These are phyloP conservation scores for Tringa solitaria DNA, from an alignment of 2,113 vertebrate genomes.

Conservation along the genomic window DNA sequence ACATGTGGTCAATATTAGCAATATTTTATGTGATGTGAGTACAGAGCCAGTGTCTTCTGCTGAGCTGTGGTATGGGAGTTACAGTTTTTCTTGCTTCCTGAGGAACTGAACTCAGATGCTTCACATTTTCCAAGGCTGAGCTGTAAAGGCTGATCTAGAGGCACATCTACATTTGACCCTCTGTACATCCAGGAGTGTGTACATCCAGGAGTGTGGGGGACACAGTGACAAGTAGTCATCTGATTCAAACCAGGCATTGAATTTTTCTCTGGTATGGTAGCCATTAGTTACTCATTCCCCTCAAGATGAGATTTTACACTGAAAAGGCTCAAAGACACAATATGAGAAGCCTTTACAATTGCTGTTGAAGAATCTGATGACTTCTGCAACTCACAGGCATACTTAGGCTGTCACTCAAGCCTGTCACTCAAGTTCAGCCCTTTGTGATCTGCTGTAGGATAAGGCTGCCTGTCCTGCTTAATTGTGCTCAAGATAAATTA, in stretches of 20 bases:
- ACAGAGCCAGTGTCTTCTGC: background rate
- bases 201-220: background rate
- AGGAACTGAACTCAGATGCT: background rate
- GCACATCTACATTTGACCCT: background rate
- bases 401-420: background rate
- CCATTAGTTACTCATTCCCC: background rate
- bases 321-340: background rate
- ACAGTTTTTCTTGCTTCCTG: background rate
- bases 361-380: background rate
- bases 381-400: background rate
- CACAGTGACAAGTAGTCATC: background rate
- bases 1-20: background rate
- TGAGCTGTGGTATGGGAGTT: background rate
- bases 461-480: background rate
- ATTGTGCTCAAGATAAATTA: conserved; percentile 40
- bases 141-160: background rate
- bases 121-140: background rate
- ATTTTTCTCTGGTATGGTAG: background rate
- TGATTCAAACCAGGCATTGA: background rate
- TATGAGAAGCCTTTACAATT: background rate
- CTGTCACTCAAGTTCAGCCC: background rate
- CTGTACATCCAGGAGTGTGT: background rate
- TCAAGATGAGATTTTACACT: background rate
- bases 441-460: conserved; percentile 3
- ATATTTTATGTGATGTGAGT: background rate